Percentiles rank a stretch among this genome's conserved stretches.
Conservation (phyloP, 2,113 vertebrate species). For the Carollia perspicillata region DNA sequence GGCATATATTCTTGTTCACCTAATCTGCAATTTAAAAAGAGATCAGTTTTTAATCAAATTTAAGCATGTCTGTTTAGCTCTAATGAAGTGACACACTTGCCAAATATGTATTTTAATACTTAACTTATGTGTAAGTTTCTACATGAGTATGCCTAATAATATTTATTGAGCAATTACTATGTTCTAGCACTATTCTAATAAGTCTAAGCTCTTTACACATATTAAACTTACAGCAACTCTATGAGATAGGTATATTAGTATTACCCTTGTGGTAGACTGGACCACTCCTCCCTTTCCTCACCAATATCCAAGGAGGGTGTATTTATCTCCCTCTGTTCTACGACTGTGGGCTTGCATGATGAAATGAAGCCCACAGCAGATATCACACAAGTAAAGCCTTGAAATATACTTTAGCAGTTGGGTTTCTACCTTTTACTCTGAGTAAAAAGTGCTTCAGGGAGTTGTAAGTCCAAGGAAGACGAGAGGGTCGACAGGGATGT, state of each 20-base stretch:
- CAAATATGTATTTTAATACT: background rate
- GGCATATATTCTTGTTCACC: background rate
- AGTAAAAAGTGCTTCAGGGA: background rate
- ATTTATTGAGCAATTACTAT: slow-evolving; percentile 2
- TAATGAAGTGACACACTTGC: background rate
- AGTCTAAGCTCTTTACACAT: background rate
- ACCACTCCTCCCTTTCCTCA: background rate
- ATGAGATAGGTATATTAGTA: background rate
- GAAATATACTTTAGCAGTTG: background rate
- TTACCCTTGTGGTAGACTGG: background rate
- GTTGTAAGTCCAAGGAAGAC: background rate
- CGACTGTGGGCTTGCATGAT: background rate
- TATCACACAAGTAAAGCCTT: background rate
- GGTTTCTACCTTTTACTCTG: background rate
- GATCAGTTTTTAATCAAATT: background rate
- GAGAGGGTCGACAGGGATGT: background rate
- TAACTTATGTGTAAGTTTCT: background rate
- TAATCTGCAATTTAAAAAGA: background rate
- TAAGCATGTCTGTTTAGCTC: background rate
- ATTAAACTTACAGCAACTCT: background rate
- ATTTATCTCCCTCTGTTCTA: background rate
- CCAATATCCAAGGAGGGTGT: background rate
- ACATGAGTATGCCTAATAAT: background rate
- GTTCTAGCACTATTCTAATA: background rate
- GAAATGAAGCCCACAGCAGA: background rate